Percentiles rank a stretch among this genome's conserved stretches.
Conservation (phyloP, 2,888 invertebrate species). For the Synergus gifuensis region DNA sequence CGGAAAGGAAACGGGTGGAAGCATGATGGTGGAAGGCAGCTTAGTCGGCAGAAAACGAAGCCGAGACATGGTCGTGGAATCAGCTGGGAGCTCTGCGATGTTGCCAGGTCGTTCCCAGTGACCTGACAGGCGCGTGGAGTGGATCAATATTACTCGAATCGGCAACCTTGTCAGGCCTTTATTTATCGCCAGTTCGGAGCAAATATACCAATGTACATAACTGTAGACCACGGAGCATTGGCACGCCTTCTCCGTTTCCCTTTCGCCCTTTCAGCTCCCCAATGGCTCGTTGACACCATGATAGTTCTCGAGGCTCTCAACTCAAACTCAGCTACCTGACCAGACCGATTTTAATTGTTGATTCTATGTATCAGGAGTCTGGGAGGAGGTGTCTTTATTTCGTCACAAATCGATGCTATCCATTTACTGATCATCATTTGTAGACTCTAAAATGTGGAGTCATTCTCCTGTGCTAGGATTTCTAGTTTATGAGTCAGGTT, state of each 20-base stretch:
- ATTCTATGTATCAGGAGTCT: background rate
- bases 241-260: slow-evolving; percentile 48
- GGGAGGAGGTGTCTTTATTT: background rate
- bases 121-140: slow-evolving; percentile 58
- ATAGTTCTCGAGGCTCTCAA: background rate
- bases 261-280: slow-evolving; percentile 47
- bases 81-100: slow-evolving; percentile 67
- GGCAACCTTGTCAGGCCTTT: slow-evolving; percentile 68
- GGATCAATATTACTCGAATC: slow-evolving; percentile 68
- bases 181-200: slow-evolving; percentile 55
- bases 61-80: slow-evolving; percentile 53
- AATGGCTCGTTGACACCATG: background rate
- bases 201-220: slow-evolving; percentile 30
- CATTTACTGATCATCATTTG: background rate
- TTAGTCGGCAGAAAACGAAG: slow-evolving; percentile 3
- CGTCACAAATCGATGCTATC: background rate
- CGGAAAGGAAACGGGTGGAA: slow-evolving; percentile 4
- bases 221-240: slow-evolving; percentile 51
- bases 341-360: background rate
- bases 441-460: background rate
- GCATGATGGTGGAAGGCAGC: slow-evolving; percentile 21
- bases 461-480: background rate
- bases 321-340: background rate
- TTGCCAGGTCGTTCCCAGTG: slow-evolving; percentile 63
- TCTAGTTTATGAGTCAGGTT: background rate